phyloP scores from a whole-genome alignment of 1,140 invertebrate genomes.

The Trinorchestia longiramus region DNA sequence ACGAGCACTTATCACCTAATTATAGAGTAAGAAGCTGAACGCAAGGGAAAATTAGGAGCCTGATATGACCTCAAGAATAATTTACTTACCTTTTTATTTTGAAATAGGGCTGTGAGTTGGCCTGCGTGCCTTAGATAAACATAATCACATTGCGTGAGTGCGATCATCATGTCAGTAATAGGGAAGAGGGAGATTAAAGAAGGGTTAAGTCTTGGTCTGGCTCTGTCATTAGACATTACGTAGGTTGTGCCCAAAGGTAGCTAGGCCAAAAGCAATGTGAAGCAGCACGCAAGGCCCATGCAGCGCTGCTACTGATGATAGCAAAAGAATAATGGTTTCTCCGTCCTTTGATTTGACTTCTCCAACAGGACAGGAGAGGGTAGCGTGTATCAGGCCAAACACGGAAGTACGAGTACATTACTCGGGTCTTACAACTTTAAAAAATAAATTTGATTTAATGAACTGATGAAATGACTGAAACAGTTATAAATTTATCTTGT shows the following conservation, averaged over 20 bases:
- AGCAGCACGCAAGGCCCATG: neutral
- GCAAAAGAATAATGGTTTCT: neutral
- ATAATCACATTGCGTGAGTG: slow-evolving; percentile 29
- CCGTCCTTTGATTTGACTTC: neutral
- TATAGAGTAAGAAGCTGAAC: neutral
- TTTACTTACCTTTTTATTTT: neutral
- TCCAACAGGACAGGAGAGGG: neutral
- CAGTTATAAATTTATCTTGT: too few relatives aligned
- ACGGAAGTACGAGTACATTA: too few relatives aligned
- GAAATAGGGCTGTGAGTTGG: neutral
- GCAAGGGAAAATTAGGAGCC: neutral
- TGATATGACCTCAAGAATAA: neutral
- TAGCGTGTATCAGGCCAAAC: neutral
- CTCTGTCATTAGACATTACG: slow-evolving; percentile 43
- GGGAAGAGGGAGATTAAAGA: slow-evolving; percentile 6
- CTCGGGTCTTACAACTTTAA: too few relatives aligned
- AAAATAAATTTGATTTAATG: too few relatives aligned
- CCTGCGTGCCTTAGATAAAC: slow-evolving; percentile 44
- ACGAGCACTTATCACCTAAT: neutral
- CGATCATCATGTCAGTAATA: slow-evolving; percentile 47
- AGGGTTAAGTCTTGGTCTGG: slow-evolving; percentile 23
- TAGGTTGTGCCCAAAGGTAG: neutral
- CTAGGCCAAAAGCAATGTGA: neutral
- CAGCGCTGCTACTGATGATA: neutral
- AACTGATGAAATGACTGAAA: too few relatives aligned